Evolutionary conservation across 2,113 vertebrate species (phyloP).

Genomic region (Zosterops lateralis): DNA sequence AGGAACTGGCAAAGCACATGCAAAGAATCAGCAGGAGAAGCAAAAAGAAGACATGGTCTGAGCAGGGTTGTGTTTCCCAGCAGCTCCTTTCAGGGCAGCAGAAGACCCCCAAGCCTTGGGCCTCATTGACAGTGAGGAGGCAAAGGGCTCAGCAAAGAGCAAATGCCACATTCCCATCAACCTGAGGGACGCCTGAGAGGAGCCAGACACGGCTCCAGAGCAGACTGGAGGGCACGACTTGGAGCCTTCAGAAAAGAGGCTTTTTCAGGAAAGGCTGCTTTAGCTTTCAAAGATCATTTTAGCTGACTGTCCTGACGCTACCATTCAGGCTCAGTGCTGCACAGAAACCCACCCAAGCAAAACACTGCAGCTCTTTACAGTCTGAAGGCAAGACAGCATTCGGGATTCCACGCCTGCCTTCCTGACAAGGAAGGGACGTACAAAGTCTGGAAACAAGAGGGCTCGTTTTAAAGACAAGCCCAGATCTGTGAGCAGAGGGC

Average conservation of each 20-base stretch:
- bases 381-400: not conserved
- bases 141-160: not conserved
- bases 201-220: not conserved
- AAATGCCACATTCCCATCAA: not conserved
- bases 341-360: conserved; percentile 32
- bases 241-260: not conserved
- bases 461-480: conserved; percentile 19
- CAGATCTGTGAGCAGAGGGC: not conserved
- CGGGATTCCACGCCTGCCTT: not conserved
- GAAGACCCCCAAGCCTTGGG: not conserved
- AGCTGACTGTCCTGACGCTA: not conserved
- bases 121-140: not conserved
- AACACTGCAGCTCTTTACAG: not conserved
- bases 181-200: rapidly evolving
- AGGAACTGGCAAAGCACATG: not conserved
- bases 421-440: not conserved
- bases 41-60: rapidly evolving
- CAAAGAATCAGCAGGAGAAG: not conserved
- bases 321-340: not conserved
- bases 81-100: not conserved
- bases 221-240: not conserved
- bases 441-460: not conserved
- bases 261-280: not conserved
- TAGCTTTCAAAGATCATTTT: not conserved
- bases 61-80: not conserved